Evolutionary conservation across 2,113 vertebrate genomes (phyloP).

Genomic region (Scortum barcoo): DNA sequence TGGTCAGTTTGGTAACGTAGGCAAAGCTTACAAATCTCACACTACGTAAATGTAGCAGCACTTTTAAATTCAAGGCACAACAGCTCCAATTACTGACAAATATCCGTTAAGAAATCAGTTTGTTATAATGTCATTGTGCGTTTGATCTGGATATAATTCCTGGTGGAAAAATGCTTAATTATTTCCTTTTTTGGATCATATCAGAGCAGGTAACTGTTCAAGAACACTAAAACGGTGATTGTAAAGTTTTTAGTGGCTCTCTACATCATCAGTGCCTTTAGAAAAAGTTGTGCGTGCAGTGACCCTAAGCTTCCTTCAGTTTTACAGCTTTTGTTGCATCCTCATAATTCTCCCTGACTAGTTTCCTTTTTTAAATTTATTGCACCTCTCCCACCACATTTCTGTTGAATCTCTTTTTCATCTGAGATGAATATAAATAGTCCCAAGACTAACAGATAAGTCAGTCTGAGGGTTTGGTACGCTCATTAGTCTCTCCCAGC

Average conservation of each 20-base stretch:
- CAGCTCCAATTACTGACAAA: not conserved
- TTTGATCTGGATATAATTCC: not conserved
- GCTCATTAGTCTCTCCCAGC: slow-evolving; percentile 10
- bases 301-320: not conserved
- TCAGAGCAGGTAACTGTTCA: slow-evolving; percentile 5
- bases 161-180: slow-evolving; percentile 8
- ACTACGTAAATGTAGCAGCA: not conserved
- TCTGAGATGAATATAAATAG: not conserved
- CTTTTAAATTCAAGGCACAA: slow-evolving; percentile 58
- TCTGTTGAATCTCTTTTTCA: not conserved
- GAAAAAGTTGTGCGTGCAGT: slow-evolving; percentile 26
- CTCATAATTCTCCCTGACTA: not conserved
- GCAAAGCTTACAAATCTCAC: not conserved
- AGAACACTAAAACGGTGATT: too few relatives aligned
- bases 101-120: not conserved
- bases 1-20: slow-evolving; percentile 5
- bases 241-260: not conserved
- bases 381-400: not conserved
- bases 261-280: not conserved
- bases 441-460: not conserved
- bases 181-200: not conserved
- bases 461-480: not conserved
- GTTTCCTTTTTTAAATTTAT: slow-evolving; percentile 5
- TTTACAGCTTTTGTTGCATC: not conserved
- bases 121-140: not conserved